phyloP scores from a whole-genome alignment of 2,113 vertebrate species.

The Dolichotis patagonum region DNA sequence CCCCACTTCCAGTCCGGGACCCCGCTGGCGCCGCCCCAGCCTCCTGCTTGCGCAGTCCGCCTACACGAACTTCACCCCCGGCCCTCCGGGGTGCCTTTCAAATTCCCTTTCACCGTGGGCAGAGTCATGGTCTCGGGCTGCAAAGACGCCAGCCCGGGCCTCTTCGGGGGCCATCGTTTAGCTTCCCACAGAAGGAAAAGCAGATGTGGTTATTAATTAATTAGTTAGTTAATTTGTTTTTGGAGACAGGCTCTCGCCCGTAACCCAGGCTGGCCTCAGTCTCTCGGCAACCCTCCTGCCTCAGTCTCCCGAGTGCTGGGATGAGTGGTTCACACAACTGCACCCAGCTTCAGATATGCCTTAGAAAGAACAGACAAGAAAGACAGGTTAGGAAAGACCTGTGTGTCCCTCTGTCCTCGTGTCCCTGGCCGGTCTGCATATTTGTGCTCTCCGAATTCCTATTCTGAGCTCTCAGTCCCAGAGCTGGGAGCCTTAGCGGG shows the following conservation, averaged over 20 bases:
- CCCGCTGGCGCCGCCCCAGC: too few relatives aligned
- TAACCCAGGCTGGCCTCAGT: background rate
- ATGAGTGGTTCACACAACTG: background rate
- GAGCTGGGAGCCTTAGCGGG: too few relatives aligned
- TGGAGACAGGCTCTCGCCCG: background rate
- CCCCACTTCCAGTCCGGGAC: too few relatives aligned
- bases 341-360: background rate
- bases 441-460: background rate
- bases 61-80: background rate
- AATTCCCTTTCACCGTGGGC: background rate
- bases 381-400: background rate
- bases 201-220: background rate
- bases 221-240: background rate
- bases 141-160: background rate
- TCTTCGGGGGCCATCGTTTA: background rate
- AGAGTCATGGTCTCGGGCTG: background rate
- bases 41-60: background rate
- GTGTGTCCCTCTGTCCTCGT: rapidly evolving
- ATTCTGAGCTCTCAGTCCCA: background rate
- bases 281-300: background rate
- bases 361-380: background rate
- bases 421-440: background rate
- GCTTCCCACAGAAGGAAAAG: background rate
- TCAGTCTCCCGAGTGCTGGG: background rate
- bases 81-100: background rate